A percentile compares a stretch with the other conserved stretches of the same genome.
Evolutionary conservation across 2,797 vertebrate genomes (phyloP).

Genomic region (Brachymystax lenok): DNA sequence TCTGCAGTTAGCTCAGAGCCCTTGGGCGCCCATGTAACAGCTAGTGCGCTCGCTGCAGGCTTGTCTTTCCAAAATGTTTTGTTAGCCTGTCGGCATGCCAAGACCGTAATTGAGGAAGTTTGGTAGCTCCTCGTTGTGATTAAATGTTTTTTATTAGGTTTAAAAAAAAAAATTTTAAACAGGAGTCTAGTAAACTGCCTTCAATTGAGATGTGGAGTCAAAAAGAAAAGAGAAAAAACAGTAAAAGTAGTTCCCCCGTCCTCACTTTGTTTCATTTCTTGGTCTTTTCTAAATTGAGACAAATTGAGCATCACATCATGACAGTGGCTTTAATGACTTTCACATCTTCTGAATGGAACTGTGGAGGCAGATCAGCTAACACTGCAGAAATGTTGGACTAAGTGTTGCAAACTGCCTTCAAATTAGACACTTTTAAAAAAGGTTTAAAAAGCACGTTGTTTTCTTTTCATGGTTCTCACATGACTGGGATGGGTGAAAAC

Average conservation of each 20-base stretch:
- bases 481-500: neutral
- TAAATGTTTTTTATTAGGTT: constrained; percentile 1
- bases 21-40: too few relatives aligned
- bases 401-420: constrained; percentile 6
- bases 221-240: neutral
- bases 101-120: constrained; percentile 6
- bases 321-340: constrained; percentile 11
- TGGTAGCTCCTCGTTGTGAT: neutral
- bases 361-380: neutral
- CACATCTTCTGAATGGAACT: neutral
- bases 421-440: too few relatives aligned
- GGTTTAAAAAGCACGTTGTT: neutral
- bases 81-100: neutral
- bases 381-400: neutral
- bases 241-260: neutral
- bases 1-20: too few relatives aligned
- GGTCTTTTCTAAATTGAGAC: constrained; percentile 7
- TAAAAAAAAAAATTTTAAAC: neutral
- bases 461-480: neutral
- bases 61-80: constrained; percentile 5
- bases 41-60: neutral
- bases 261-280: neutral
- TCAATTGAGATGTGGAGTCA: neutral
- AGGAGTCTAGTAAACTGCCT: neutral
- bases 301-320: constrained; percentile 4